A percentile compares a stretch with the other conserved stretches of the same genome.
phyloP scores from a whole-genome alignment of 2,888 invertebrate species.

The Hylaea fasciaria region DNA sequence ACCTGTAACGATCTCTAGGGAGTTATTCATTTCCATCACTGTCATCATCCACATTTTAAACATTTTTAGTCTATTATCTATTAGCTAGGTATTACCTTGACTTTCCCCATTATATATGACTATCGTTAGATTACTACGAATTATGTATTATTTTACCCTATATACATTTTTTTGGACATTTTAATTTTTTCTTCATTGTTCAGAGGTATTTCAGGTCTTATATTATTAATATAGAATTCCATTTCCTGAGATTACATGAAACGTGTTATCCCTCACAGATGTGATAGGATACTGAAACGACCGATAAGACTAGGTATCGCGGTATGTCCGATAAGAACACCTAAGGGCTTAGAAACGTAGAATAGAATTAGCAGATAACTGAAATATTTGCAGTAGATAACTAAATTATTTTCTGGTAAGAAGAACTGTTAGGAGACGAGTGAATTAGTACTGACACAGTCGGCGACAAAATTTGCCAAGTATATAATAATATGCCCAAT shows the following conservation, averaged over 20 bases:
- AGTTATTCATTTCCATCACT: no score
- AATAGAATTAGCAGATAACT: conserved; percentile 25
- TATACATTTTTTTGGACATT: background rate
- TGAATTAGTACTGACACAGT: background rate
- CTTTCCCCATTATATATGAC: no score
- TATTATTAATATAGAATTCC: background rate
- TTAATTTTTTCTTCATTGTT: background rate
- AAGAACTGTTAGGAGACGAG: background rate
- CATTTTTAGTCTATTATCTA: no score
- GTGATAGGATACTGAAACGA: conserved; percentile 22
- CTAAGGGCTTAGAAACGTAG: conserved; percentile 19
- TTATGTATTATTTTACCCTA: background rate
- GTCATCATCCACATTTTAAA: no score
- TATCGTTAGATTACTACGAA: no score
- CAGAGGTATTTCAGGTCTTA: background rate
- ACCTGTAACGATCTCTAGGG: no score
- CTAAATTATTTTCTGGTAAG: conserved; percentile 13
- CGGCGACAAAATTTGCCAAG: background rate
- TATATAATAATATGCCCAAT: no score
- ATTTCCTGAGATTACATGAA: background rate
- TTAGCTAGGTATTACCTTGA: no score
- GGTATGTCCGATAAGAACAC: conserved; percentile 17
- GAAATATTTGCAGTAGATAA: no score
- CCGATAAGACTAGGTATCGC: conserved; percentile 25
- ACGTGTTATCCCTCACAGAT: conserved; percentile 8